Conservation (phyloP, 2,113 vertebrate genomes). For the Brevimyrus niger region DNA sequence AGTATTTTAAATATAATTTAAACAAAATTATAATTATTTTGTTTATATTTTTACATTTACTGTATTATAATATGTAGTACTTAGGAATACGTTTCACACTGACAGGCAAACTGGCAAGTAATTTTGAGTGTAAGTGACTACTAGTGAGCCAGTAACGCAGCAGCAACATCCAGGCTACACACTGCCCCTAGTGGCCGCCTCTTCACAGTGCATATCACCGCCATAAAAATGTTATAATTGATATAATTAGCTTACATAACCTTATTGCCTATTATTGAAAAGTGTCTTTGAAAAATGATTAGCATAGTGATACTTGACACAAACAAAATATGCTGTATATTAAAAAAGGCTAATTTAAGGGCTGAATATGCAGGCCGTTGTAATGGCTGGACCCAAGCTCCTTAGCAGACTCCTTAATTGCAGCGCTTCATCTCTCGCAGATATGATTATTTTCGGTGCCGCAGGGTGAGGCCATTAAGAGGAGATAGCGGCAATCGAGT, state of each 20-base stretch:
- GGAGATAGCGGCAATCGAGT: background rate
- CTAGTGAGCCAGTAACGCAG: background rate
- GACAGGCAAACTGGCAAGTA: background rate
- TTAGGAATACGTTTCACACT: background rate
- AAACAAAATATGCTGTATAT: background rate
- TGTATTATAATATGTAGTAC: background rate
- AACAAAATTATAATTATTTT: background rate
- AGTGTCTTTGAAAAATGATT: background rate
- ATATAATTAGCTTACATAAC: conserved; percentile 1
- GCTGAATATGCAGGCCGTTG: background rate
- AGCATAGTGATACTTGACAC: background rate
- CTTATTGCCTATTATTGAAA: conserved; percentile 1
- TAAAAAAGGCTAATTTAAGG: background rate
- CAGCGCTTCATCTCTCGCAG: background rate
- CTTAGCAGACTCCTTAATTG: background rate
- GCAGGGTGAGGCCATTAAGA: background rate
- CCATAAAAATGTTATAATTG: background rate
- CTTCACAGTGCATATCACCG: background rate
- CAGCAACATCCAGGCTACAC: background rate
- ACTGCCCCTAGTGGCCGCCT: background rate
- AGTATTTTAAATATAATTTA: no score
- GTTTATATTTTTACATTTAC: background rate
- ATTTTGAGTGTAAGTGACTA: background rate
- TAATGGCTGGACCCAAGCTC: background rate
- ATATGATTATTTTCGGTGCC: background rate